These are phyloP conservation scores for Protomyctophum bolini DNA, from an alignment of 2,113 vertebrate species.

Conservation along the genomic window DNA sequence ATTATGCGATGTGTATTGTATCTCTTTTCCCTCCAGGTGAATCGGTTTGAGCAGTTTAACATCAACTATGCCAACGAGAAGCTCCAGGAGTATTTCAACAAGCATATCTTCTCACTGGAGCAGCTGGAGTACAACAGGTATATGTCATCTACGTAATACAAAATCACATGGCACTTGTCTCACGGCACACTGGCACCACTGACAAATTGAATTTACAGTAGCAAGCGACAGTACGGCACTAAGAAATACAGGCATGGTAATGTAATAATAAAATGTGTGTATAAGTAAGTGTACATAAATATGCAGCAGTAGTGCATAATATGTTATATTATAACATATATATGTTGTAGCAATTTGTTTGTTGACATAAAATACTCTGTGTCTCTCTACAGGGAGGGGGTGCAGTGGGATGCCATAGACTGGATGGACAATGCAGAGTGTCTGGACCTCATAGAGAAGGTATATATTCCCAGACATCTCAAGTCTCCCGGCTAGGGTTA, in stretches of 20 bases:
- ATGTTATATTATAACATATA: no score
- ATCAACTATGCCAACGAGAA: conserved; percentile 96
- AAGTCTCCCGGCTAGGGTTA: no score
- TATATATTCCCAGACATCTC: conserved; percentile 35
- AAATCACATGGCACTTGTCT: no score
- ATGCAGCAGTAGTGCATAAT: no score
- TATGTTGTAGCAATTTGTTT: neutral
- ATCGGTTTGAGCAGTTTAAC: conserved; percentile 94
- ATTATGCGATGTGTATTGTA: neutral
- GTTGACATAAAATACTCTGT: conserved; percentile 5
- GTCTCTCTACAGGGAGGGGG: conserved; percentile 82
- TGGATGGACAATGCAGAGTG: conserved; percentile 97
- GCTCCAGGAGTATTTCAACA: conserved; percentile 94
- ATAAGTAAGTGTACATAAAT: no score
- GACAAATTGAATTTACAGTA: neutral
- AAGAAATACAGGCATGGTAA: neutral
- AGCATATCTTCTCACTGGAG: conserved; percentile 94
- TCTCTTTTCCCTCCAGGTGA: conserved; percentile 77
- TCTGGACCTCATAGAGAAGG: conserved; percentile 93
- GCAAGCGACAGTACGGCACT: neutral
- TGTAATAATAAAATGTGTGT: neutral
- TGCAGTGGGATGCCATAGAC: conserved; percentile 93
- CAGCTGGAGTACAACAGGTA: conserved; percentile 94
- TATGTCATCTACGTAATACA: neutral
- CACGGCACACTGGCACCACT: no score